Evolutionary conservation across 2,888 invertebrate genomes (phyloP).

Genomic region (Mayetiola destructor): DNA sequence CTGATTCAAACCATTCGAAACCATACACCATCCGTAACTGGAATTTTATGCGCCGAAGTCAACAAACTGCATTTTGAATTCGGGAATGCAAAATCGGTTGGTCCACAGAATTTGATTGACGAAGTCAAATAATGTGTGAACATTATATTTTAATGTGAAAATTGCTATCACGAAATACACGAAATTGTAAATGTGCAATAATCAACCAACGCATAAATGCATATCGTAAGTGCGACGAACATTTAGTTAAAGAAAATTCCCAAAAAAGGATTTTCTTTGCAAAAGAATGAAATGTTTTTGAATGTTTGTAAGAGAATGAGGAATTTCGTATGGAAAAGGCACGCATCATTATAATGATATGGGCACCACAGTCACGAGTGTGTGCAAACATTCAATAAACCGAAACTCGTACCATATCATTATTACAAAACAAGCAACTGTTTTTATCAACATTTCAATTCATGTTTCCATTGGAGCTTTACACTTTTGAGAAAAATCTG

Average conservation of each 20-base stretch:
- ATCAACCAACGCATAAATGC: too few species aligned
- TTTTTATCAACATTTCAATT: slow-evolving; percentile 12
- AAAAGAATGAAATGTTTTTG: too few species aligned
- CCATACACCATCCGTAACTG: background rate
- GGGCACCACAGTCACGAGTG: background rate
- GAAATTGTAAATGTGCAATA: too few species aligned
- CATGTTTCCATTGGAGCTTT: background rate
- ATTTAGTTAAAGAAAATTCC: too few species aligned
- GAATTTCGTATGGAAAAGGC: too few species aligned
- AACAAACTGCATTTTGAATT: background rate
- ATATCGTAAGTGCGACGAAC: too few species aligned
- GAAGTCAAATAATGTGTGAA: background rate
- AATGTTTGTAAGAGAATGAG: too few species aligned
- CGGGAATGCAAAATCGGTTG: background rate
- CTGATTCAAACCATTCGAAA: background rate
- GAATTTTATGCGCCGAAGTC: too few species aligned
- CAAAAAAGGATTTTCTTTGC: too few species aligned
- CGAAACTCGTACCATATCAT: slow-evolving; percentile 5
- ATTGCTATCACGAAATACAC: background rate
- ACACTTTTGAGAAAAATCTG: too few species aligned
- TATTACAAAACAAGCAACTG: background rate
- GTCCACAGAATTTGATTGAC: background rate
- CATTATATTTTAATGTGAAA: slow-evolving; percentile 8
- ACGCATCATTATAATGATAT: background rate
- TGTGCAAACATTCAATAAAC: slow-evolving; percentile 7